phyloP scores from a whole-genome alignment of 2,113 vertebrate genomes.

The Hippopotamus amphibius region DNA sequence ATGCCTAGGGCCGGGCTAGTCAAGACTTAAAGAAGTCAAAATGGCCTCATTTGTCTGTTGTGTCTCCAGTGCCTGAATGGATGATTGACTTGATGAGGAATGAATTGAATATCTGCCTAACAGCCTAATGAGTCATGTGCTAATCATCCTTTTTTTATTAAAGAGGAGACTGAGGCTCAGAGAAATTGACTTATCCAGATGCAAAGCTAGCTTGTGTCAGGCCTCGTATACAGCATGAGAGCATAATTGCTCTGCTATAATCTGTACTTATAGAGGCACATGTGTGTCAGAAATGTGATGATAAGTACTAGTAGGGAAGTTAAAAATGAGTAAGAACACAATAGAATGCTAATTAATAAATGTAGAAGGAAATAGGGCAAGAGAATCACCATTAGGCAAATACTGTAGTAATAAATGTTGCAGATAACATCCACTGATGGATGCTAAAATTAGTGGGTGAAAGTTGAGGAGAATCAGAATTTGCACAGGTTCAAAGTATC shows the following conservation, averaged over 20 bases:
- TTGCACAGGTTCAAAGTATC: neutral
- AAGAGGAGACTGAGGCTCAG: neutral
- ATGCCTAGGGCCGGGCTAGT: neutral
- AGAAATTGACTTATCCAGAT: neutral
- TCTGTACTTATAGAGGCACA: neutral
- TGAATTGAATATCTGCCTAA: neutral
- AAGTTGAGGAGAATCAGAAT: conserved; percentile 14
- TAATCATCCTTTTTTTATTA: neutral
- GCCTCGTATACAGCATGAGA: neutral
- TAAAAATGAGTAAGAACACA: neutral
- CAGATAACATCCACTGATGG: neutral
- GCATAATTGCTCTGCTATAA: neutral
- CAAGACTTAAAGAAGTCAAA: neutral
- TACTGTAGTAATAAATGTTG: neutral
- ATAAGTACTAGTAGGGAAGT: neutral
- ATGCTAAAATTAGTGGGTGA: neutral
- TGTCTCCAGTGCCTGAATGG: neutral
- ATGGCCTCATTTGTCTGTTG: neutral
- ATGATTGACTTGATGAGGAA: neutral
- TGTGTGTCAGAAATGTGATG: neutral
- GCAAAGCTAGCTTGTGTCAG: neutral
- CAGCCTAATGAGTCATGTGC: neutral
- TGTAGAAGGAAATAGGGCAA: neutral
- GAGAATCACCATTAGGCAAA: neutral
- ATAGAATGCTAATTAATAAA: neutral